Evolutionary conservation across 2,888 invertebrate species (phyloP).

Genomic region (Neoitamus cyanurus): DNA sequence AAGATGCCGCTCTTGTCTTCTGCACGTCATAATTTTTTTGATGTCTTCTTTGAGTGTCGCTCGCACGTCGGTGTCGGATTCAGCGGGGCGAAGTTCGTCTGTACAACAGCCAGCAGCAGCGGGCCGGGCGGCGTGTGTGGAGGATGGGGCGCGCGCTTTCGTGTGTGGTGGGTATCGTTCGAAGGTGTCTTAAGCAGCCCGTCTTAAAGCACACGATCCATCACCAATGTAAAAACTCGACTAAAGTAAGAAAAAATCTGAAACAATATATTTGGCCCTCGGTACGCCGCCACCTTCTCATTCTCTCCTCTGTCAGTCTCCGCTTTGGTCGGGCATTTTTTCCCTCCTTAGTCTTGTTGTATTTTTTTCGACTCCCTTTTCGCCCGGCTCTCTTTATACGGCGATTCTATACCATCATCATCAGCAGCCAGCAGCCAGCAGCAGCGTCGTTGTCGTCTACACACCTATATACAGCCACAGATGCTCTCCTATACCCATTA

Average conservation of each 20-base stretch:
- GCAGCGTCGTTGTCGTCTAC: slow-evolving; percentile 44
- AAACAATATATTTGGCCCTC: slow-evolving; percentile 66
- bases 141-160: not conserved
- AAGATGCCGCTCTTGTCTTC: slow-evolving; percentile 11
- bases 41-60: slow-evolving; percentile 17
- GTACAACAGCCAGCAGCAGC: not conserved
- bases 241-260: slow-evolving; percentile 68
- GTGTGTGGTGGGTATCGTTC: not conserved
- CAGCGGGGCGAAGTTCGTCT: not conserved
- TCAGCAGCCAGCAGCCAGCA: slow-evolving; percentile 14
- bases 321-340: slow-evolving; percentile 37
- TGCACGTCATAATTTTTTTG: slow-evolving; percentile 20
- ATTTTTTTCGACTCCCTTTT: slow-evolving; percentile 43
- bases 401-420: slow-evolving; percentile 29
- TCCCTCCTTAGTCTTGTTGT: slow-evolving; percentile 45
- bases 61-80: not conserved
- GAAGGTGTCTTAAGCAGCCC: slow-evolving; percentile 6
- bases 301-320: slow-evolving; percentile 47
- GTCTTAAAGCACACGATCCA: slow-evolving; percentile 62
- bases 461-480: slow-evolving; percentile 32
- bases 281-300: slow-evolving; percentile 43
- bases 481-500: slow-evolving; percentile 37
- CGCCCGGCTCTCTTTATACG: slow-evolving; percentile 33
- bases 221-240: slow-evolving; percentile 68
- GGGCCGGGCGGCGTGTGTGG: not conserved